A percentile compares a stretch with the other conserved stretches of the same genome.
These are phyloP conservation scores for Bombus polaris DNA, from an alignment of 1,140 invertebrate genomes.

Conservation along the genomic window DNA sequence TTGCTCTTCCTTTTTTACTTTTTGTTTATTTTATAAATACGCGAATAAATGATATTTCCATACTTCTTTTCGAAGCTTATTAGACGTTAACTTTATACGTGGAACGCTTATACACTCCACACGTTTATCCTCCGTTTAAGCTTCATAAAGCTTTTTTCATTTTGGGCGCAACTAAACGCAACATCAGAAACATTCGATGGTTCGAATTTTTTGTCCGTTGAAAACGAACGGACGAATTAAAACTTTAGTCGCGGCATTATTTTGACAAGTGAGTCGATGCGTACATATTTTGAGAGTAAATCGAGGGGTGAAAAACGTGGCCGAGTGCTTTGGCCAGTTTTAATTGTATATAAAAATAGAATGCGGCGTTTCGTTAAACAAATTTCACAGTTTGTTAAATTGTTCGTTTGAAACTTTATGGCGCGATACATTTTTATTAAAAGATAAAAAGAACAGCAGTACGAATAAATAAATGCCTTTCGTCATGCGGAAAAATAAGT, in stretches of 20 bases:
- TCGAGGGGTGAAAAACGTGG: neutral
- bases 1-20: too few relatives aligned
- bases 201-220: neutral
- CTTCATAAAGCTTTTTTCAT: neutral
- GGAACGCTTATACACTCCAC: too few relatives aligned
- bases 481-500: neutral
- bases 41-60: too few relatives aligned
- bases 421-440: neutral
- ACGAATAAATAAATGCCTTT: neutral
- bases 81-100: too few relatives aligned
- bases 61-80: too few relatives aligned
- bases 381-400: neutral
- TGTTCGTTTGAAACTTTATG: neutral
- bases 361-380: neutral
- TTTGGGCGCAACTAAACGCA: neutral
- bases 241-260: neutral
- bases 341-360: conserved; percentile 23
- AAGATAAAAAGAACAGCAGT: neutral
- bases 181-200: neutral
- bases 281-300: neutral
- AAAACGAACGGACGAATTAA: neutral
- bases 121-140: neutral
- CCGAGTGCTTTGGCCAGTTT: neutral
- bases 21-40: too few relatives aligned
- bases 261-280: neutral